phyloP scores from a whole-genome alignment of 2,888 invertebrate species.

The Ornithoptera priamus region DNA sequence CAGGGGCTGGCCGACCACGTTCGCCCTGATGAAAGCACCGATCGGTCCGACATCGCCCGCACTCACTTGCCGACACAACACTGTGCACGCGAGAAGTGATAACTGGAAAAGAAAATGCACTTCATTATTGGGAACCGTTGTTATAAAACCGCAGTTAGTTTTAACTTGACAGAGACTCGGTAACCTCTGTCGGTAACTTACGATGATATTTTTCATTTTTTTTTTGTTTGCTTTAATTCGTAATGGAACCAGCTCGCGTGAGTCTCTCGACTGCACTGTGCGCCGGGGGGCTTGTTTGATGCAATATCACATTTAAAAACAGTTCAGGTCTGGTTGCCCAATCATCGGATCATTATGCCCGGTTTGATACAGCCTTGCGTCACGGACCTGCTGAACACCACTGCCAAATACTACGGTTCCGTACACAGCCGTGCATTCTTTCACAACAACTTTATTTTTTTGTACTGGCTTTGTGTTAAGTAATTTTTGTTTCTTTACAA shows the following conservation, averaged over 20 bases:
- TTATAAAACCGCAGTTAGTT: too few species aligned
- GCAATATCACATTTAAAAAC: slow-evolving; percentile 69
- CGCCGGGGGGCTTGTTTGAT: slow-evolving; percentile 48
- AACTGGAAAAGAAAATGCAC: slow-evolving; percentile 54
- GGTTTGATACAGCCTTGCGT: slow-evolving; percentile 39
- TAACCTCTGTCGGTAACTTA: slow-evolving; percentile 41
- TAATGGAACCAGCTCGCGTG: slow-evolving; percentile 38
- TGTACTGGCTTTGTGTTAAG: slow-evolving; percentile 8
- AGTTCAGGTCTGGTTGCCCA: slow-evolving; percentile 52
- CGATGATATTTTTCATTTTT: slow-evolving; percentile 47
- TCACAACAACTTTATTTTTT: slow-evolving; percentile 19
- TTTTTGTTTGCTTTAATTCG: slow-evolving; percentile 14
- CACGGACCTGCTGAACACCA: slow-evolving; percentile 28
- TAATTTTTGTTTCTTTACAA: slow-evolving; percentile 14
- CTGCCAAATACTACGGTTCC: slow-evolving; percentile 19
- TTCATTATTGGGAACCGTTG: too few species aligned
- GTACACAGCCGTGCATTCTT: slow-evolving; percentile 14
- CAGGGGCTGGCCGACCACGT: slow-evolving; percentile 82
- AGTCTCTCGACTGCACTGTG: slow-evolving; percentile 45
- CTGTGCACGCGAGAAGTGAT: slow-evolving; percentile 40
- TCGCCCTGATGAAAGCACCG: slow-evolving; percentile 62
- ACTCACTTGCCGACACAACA: slow-evolving; percentile 45
- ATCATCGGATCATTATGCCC: slow-evolving; percentile 35
- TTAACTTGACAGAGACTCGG: too few species aligned
- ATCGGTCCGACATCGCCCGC: slow-evolving; percentile 54